A percentile compares a stretch with the other conserved stretches of the same genome.
phyloP scores from a whole-genome alignment of 2,797 vertebrate species.

The Poliocrania exsul region DNA sequence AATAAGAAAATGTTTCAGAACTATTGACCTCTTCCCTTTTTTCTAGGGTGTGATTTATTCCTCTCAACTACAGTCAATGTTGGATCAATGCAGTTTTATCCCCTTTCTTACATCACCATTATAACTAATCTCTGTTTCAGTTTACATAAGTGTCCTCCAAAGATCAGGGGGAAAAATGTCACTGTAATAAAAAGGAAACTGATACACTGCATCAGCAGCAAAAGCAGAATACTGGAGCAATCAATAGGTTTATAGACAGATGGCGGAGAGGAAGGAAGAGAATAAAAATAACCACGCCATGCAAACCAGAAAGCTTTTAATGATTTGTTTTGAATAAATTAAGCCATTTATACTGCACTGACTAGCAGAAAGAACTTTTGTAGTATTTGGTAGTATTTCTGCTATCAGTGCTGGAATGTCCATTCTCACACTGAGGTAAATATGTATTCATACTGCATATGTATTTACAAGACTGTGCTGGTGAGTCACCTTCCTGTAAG shows the following conservation, averaged over 20 bases:
- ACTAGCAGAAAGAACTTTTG: neutral
- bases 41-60: conserved; percentile 2
- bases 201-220: neutral
- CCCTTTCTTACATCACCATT: conserved; percentile 3
- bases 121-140: conserved; percentile 20
- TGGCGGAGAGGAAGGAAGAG: conserved; percentile 47
- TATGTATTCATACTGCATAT: fast-evolving
- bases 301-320: conserved; percentile 31
- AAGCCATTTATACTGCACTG: neutral
- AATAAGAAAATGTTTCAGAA: neutral
- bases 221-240: neutral
- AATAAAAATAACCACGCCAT: conserved; percentile 39
- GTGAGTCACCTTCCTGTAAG: neutral
- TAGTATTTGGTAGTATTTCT: neutral
- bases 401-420: neutral
- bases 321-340: conserved; percentile 38
- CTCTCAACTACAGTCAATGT: neutral
- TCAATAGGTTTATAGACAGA: conserved; percentile 43
- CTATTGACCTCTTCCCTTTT: neutral
- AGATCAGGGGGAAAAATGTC: neutral
- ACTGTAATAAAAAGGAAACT: conserved; percentile 7
- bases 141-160: conserved; percentile 19
- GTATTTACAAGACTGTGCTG: neutral
- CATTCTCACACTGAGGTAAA: neutral
- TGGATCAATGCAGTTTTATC: conserved; percentile 23